Evolutionary conservation across 2,113 vertebrate genomes (phyloP), one percentile per base, ranked within the genome.

Genomic region (Indicator maculatus): DNA sequence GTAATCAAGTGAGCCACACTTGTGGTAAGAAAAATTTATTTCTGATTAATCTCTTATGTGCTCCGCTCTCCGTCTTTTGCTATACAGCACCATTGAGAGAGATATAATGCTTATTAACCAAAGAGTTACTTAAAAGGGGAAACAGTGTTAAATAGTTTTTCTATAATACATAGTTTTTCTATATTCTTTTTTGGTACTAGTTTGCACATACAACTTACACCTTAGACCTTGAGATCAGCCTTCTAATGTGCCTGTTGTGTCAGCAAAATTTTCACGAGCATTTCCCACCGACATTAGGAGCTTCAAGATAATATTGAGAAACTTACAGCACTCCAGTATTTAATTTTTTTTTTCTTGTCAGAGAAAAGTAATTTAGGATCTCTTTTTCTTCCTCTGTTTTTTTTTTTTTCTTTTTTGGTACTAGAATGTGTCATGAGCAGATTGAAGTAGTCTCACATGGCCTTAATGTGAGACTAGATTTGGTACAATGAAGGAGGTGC

Each of bases 191-290:
- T n/a, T n/a, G n/a, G n/a, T n/a, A n/a, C n/a, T n/a, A n/a, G n/a
- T n/a, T 63, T 63, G 52, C 16, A 9, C 2, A 1, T 7, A 4
- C 44, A 45, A 18, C 0, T 0, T 23, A 14, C 16, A 15, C 16
- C 9, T 59, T 69, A 9, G 41, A 50, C 39, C 26, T 73, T 33
- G 55, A 92, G 36, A 50, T 79, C 24, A 26, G 39, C 16, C 10
- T 81, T 89, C 47, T 52, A 36, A 20, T n/a, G 45, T 58, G 56
- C 20, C 73, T 73, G n/a, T 64, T 18, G 7, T 3, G 26, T n/a
- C 19, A 71, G 4, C 69, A 50, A 47, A 4, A 14, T 11, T 63
- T 61, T 66, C 5, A 2, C 27, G 71, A n/a, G 23, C 0, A 1
- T 53, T 78, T 90, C 3, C 11, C 6, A 6, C n/a, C 45, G 60